Evolutionary conservation across 2,797 vertebrate species (phyloP), one percentile per base, ranked within the genome.

Genomic region (Megalops cyprinoides): DNA sequence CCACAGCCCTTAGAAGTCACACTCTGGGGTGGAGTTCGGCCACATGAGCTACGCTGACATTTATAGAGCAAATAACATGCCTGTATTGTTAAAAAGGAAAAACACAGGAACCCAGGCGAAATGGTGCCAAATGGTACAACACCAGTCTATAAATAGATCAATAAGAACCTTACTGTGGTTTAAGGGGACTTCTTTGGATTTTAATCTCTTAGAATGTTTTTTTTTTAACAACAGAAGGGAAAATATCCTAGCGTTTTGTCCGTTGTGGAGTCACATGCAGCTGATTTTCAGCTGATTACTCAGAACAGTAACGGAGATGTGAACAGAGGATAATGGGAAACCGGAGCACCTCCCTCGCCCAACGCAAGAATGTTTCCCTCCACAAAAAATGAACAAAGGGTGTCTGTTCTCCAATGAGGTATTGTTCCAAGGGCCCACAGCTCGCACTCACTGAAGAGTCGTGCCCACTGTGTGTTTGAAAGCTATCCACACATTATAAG

Each of bases 351-450:
- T n/a, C 67, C 67, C 37, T 71, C 39, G 39, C 67, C 37, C 67
- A 71, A 44, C 39, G 44, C 39, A 44, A 71, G 67, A 71, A 71
- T 71, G 23, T 39, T 9, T 44, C n/a, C 39, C 67, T 71, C 37
- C 67, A 23, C 67, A 23, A 18, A 39, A 71, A 71, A 71, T n/a
- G 67, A 39, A 71, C 67, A 71, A 71, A 71, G 67, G 39, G 67
- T 44, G 37, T 44, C 67, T 71, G 67, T 71, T 71, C 67, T 71
- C 39, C 42, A 42, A n/a, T 42, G 67, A 71, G 39, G 25, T 7
- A 71, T 71, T 71, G 67, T 71, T n/a, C 20, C 67, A 42, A 44
- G 67, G 67, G 67, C 67, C 23, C 39, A 20, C 37, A 23, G 9
- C 37, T 44, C 23, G 23, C 37, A 37, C 39, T 71, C 67, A 1